Conservation (phyloP, 1,140 invertebrate species). For the Heterodera carotae region DNA sequence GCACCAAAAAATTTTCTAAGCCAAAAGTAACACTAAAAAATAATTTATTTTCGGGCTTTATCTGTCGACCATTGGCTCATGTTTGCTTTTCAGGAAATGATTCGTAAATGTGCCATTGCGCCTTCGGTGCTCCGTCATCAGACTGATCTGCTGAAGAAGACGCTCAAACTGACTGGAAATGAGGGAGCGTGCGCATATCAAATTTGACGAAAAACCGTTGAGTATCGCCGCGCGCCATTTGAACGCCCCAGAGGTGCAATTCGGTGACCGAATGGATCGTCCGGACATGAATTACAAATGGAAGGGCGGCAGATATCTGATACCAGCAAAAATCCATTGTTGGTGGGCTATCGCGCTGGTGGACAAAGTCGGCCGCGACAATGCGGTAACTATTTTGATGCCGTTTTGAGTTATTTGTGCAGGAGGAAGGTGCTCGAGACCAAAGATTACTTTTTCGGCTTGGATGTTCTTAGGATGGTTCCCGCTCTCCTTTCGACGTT, state of each 20-base stretch:
- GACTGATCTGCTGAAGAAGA: neutral
- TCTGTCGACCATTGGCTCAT: too few relatives aligned
- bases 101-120: neutral
- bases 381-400: too few relatives aligned
- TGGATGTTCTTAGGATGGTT: neutral
- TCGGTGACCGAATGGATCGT: neutral
- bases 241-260: slow-evolving; percentile 12
- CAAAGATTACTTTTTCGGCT: too few relatives aligned
- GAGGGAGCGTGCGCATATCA: too few relatives aligned
- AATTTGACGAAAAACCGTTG: slow-evolving; percentile 1
- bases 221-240: slow-evolving; percentile 5
- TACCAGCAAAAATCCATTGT: neutral
- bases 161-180: neutral
- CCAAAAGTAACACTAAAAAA: too few relatives aligned
- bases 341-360: neutral
- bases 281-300: too few relatives aligned
- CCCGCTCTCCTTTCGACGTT: neutral
- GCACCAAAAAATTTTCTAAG: too few relatives aligned
- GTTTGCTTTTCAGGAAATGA: slow-evolving; percentile 28
- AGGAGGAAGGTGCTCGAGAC: too few relatives aligned
- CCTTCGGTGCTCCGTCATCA: slow-evolving; percentile 10
- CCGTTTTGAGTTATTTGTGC: too few relatives aligned
- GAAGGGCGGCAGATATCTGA: neutral
- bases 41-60: too few relatives aligned
- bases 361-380: neutral